A percentile compares a stretch with the other conserved stretches of the same genome.
Conservation (phyloP, 2,797 vertebrate species). For the Enteromius mattozi region DNA sequence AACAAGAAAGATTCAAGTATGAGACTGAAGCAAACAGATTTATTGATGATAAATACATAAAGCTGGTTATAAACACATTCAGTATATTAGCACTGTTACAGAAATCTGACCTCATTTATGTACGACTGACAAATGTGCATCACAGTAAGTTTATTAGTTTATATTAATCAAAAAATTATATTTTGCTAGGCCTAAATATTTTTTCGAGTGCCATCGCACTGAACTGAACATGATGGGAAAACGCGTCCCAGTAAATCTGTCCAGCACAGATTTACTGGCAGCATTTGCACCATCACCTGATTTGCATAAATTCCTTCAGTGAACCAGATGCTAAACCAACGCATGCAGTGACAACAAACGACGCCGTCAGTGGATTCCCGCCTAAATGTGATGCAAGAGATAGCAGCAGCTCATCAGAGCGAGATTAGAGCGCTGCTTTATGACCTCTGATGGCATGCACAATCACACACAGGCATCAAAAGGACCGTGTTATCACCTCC, state of each 20-base stretch:
- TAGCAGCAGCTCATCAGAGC: not conserved
- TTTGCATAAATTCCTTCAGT: not conserved
- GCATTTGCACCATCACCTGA: not conserved
- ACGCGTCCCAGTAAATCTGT: not conserved
- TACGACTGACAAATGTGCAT: not conserved
- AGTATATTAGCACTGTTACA: not conserved
- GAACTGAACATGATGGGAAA: not conserved
- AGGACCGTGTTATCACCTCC: conserved; percentile 30
- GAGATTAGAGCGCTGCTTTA: conserved; percentile 16
- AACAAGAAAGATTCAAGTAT: not conserved
- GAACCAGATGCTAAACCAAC: not conserved
- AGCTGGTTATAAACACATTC: not conserved
- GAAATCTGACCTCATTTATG: not conserved
- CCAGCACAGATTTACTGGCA: not conserved
- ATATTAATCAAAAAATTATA: no score
- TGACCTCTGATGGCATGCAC: conserved; percentile 13
- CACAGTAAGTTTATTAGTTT: not conserved
- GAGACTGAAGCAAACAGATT: not conserved
- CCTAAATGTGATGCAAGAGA: not conserved
- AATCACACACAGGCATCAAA: conserved; percentile 44
- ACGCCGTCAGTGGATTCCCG: not conserved
- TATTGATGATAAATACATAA: not conserved
- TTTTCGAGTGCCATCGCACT: not conserved
- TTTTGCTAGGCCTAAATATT: not conserved
- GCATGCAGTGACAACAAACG: not conserved